Conservation (phyloP, 1,140 invertebrate genomes). For the Pseudomyrmex dendroicus region DNA sequence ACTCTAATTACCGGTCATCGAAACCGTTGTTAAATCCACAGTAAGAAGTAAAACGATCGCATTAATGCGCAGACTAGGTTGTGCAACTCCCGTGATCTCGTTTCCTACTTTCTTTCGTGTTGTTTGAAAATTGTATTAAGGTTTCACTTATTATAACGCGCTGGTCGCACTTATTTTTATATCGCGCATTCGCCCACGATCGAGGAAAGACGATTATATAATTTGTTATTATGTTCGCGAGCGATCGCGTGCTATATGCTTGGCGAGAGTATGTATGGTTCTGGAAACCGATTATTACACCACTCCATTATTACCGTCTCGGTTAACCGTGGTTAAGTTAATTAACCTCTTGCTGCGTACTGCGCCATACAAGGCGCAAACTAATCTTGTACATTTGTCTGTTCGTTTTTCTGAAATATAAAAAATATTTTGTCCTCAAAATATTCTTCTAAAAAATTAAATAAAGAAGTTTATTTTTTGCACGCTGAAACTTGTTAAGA, state of each 20-base stretch:
- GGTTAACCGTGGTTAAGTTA: conserved; percentile 31
- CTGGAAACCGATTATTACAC: conserved; percentile 8
- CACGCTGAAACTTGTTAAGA: background rate
- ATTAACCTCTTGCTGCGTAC: conserved; percentile 9
- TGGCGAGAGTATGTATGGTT: conserved; percentile 13
- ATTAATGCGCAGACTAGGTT: conserved; percentile 5
- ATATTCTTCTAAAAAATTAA: background rate
- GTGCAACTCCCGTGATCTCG: conserved; percentile 40
- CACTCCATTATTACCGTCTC: too few relatives aligned
- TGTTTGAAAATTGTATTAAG: conserved; percentile 47
- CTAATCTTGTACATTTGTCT: background rate
- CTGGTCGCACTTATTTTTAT: conserved; percentile 27
- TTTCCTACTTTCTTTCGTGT: conserved; percentile 47
- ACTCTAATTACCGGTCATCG: background rate
- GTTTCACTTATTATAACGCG: conserved; percentile 48
- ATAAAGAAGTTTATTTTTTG: background rate
- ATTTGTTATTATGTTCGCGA: conserved; percentile 45
- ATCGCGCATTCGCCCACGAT: conserved; percentile 28
- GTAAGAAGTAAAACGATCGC: conserved; percentile 7
- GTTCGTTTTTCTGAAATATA: background rate
- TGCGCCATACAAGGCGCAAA: conserved; percentile 4
- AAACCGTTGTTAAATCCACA: background rate
- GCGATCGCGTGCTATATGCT: conserved; percentile 40
- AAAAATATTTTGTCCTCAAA: background rate
- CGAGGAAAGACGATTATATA: conserved; percentile 62